Base-by-base conservation (phyloP, 1,140 invertebrate species). In the Sycophaga agraensis region DNA sequence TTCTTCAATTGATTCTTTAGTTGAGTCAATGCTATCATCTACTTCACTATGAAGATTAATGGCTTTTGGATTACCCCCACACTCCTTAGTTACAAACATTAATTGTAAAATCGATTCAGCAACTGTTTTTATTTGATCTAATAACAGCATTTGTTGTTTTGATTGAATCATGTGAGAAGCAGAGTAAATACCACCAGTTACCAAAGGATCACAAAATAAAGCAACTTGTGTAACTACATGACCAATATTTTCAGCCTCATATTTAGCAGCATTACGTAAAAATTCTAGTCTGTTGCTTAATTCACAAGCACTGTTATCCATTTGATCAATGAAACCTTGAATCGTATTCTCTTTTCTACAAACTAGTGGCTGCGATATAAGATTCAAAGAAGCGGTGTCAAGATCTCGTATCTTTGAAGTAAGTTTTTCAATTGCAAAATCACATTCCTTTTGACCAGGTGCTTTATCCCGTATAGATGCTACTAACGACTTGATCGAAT, bases 81-180 rank as follows among this genome's bases (percentile, higher is more conserved):
- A 87, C 72, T 97, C 93, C 75, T 96, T 96, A 5, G 91, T 88
- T 1, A 91, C 87, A 66, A 89, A 90, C 42, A 98, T 83, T 35
- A 98, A 80, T 71, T 96, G 93, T 9, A 94, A 78, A 9, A 91
- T 86, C 11, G 92, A 92, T 82, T 99, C 97, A 0, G 92, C 86
- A 14, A 98, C 93, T 0, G 96, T 97, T 76, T 97, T 96, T 0
- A 92, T 89, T 77, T 97, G 94, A 74, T 98, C 93, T 16, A 99
- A 81, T 17, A 98, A 79, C 21, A 88, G 85, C 75, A 91, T 90
- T 78, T 98, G 96, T 74, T 93, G 90, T 72, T 90, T 90, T 0
- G 92, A 91, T 75, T 96, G 94, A 6, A 90, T 86, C 75, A 94
- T 91, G 68, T 93, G 90, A 0, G 94, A 96, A 1, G 94, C 91